Conservation (phyloP, 30 jellyfish, hydroid and myxozoan species). For the Aurelia aurita complex sp. Pacific region DNA sequence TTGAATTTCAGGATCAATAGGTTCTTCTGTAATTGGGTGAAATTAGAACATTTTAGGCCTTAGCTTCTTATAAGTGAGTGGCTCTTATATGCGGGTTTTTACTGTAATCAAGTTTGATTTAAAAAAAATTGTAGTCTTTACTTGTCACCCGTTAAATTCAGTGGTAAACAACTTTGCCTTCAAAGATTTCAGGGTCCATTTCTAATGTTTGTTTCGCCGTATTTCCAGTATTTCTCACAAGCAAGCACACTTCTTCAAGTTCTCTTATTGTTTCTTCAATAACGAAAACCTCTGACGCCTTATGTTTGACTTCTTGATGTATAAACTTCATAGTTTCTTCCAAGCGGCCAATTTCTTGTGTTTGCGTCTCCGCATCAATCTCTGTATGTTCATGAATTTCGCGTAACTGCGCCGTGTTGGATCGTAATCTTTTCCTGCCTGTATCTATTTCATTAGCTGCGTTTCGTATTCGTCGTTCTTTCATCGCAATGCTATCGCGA, state of each 20-base stretch:
- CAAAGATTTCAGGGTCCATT: conserved; percentile 69
- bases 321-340: conserved; percentile 63
- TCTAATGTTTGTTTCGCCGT: conserved; percentile 59
- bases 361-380: conserved; percentile 22
- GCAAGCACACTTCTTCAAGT: conserved; percentile 46
- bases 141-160: background rate
- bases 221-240: conserved; percentile 28
- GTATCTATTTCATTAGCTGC: conserved; percentile 70
- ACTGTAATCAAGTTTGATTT: too few relatives aligned
- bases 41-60: too few relatives aligned
- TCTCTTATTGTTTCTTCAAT: conserved; percentile 65
- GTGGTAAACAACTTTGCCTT: conserved; percentile 64
- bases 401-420: conserved; percentile 56
- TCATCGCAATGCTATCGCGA: conserved; percentile 48
- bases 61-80: too few relatives aligned
- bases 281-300: conserved; percentile 59
- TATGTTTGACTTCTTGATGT: conserved; percentile 67
- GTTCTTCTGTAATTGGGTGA: too few relatives aligned
- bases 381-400: conserved; percentile 36
- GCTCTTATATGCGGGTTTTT: too few relatives aligned
- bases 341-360: conserved; percentile 47
- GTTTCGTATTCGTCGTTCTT: conserved; percentile 59
- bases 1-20: too few relatives aligned
- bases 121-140: too few relatives aligned
- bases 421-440: conserved; percentile 40